A percentile compares a stretch with the other conserved stretches of the same genome.
Evolutionary conservation across 92 coral and sea anemone species (phyloP).

Genomic region (Epizoanthus scotinus): DNA sequence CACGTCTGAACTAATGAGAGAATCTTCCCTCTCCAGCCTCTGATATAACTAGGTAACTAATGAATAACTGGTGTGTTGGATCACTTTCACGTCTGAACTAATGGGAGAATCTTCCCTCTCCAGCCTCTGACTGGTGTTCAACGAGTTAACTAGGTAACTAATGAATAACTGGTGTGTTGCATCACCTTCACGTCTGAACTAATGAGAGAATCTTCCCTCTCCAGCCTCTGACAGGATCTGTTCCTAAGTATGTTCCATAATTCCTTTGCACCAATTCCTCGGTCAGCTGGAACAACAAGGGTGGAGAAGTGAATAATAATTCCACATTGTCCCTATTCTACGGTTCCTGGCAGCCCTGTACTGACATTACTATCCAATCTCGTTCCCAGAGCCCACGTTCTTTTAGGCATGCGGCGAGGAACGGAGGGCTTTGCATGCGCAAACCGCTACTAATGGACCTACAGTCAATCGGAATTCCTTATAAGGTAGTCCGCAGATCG

Average conservation of each 20-base stretch:
- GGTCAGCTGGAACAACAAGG: conserved; percentile 26
- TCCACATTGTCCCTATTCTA: no score
- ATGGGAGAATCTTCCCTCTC: conserved; percentile 77
- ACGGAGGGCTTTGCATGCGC: no score
- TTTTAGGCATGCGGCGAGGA: no score
- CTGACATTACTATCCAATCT: no score
- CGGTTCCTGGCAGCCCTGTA: no score
- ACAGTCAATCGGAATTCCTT: no score
- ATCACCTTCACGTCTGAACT: conserved; percentile 85
- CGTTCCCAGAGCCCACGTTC: no score
- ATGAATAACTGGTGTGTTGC: neutral
- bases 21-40: conserved; percentile 83
- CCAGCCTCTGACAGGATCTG: conserved; percentile 75
- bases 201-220: conserved; percentile 77
- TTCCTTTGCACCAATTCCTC: conserved; percentile 88
- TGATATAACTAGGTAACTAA: neutral
- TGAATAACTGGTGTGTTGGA: neutral
- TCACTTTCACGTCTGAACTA: conserved; percentile 85
- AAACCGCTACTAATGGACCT: no score
- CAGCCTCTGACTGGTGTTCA: conserved; percentile 46
- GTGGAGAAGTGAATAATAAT: no score
- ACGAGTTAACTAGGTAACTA: neutral
- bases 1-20: conserved; percentile 71
- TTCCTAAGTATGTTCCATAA: conserved; percentile 81
- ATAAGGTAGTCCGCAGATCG: no score